Evolutionary conservation across 2,797 vertebrate genomes (phyloP).

Genomic region (Amblyopsis hoosieri): DNA sequence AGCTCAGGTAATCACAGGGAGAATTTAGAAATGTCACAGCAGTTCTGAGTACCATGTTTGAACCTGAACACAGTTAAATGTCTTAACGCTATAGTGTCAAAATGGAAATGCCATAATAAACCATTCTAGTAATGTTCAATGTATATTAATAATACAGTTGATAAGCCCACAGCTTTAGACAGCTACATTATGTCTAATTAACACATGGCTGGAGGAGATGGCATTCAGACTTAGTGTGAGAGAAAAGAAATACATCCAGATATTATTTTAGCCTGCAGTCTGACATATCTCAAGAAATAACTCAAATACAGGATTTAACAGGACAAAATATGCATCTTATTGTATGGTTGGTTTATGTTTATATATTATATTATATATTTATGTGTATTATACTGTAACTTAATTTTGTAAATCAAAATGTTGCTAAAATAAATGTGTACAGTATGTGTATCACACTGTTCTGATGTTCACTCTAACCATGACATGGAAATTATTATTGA

Average conservation of each 20-base stretch:
- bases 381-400: no score
- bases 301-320: conserved; percentile 44
- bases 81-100: neutral
- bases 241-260: conserved; percentile 11
- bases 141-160: conserved; percentile 61
- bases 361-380: no score
- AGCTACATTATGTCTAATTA: conserved; percentile 71
- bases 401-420: no score
- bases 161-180: conserved; percentile 58
- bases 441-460: conserved; percentile 4
- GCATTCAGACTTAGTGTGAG: conserved; percentile 44
- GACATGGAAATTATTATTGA: neutral
- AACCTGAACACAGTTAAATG: conserved; percentile 2
- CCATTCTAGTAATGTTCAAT: conserved; percentile 40
- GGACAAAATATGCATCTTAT: conserved; percentile 31
- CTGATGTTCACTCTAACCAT: conserved; percentile 8
- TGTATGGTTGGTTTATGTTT: neutral
- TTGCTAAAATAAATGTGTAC: no score
- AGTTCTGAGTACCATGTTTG: neutral
- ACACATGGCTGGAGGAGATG: conserved; percentile 57
- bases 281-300: conserved; percentile 28
- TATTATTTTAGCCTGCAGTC: conserved; percentile 12
- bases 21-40: neutral
- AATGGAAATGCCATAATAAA: conserved; percentile 40
- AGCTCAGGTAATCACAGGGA: neutral